Evolutionary conservation across 2,113 vertebrate genomes (phyloP), one percentile per base, ranked within the genome.

Genomic region (Apteryx owenii): DNA sequence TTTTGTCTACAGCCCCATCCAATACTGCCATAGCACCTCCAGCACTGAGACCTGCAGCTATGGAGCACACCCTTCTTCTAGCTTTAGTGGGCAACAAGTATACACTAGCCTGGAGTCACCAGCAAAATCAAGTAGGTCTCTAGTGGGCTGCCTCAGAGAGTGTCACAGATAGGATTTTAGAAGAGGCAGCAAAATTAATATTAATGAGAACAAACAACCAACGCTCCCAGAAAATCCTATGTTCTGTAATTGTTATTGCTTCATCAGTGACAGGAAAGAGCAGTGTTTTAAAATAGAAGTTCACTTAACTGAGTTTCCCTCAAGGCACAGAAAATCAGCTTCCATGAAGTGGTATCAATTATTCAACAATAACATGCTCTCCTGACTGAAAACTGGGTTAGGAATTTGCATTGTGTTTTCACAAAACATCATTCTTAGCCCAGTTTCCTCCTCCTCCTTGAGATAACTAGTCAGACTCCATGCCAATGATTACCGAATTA

Each of bases 361-460:
- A 78, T 96, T 96, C 44, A 96, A 90, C 85, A 93, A 91, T 77
- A 93, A 96, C 84, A 87, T 38, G 78, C 53, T 95, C 94, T 96
- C 89, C 70, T 79, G 46, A 82, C 76, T 93, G 88, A 97, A 92
- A 96, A 96, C 82, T 88, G 88, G 82, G 79, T 88, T 90, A 96
- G 95, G 92, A 96, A 96, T 96, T 95, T 90, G 85, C 19, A 96
- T 92, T 96, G 85, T 95, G 80, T 93, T 88, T 95, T 95, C 88
- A 94, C 87, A 88, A 78, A 96, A 91, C 71, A 62, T 44, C 88
- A 96, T 66, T 93, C 38, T 51, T 86, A 81, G 46, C 5, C n/a
- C 29, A 53, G 51, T 89, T 95, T 92, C 72, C 68, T 53, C 54
- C 50, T 85, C 22, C 58, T 95, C 28, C 40, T 70, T 33, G 48